Evolutionary conservation across 2,113 vertebrate genomes (phyloP).

Genomic region (Tragelaphus scriptus): DNA sequence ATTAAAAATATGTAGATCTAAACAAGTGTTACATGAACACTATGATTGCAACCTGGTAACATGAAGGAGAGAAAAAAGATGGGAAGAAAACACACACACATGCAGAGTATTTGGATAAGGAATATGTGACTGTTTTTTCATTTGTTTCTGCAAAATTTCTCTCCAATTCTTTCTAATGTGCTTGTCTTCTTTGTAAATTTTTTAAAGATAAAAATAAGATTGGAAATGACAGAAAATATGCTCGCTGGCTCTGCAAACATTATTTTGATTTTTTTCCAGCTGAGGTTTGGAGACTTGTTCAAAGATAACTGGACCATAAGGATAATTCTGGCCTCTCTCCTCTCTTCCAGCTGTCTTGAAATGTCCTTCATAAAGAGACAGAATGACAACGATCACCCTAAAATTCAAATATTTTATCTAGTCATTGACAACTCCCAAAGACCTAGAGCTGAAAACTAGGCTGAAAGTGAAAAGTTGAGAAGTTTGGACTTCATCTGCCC

Average conservation of each 20-base stretch:
- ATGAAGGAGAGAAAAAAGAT: background rate
- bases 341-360: constrained; percentile 55
- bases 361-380: constrained; percentile 32
- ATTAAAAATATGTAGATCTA: background rate
- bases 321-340: constrained; percentile 27
- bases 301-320: constrained; percentile 35
- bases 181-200: constrained; percentile 5
- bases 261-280: constrained; percentile 57
- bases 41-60: background rate
- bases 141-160: background rate
- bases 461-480: background rate
- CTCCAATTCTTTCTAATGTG: background rate
- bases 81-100: background rate
- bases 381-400: background rate
- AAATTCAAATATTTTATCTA: background rate
- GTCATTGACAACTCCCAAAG: background rate
- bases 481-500: background rate
- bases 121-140: background rate
- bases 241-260: constrained; percentile 20
- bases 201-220: constrained; percentile 26
- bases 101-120: background rate
- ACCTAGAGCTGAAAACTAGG: background rate
- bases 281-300: constrained; percentile 20
- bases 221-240: constrained; percentile 13
- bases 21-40: background rate